Evolutionary conservation across 2,888 invertebrate genomes (phyloP), one percentile per base, ranked within the genome.

Genomic region (Amblyjoppa fuscipennis): DNA sequence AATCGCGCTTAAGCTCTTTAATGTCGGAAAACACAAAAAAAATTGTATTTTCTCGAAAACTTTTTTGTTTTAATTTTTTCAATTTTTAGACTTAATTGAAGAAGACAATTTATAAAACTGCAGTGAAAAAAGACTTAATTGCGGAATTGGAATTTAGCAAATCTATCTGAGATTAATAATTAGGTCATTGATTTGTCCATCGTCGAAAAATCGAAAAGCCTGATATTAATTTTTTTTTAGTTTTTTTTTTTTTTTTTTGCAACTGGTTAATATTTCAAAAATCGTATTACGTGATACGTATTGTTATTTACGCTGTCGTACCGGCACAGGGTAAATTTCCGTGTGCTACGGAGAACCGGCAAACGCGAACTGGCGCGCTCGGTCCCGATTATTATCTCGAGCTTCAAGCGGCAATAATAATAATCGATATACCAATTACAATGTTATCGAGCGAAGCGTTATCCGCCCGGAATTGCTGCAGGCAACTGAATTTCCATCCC

Each of bases 391-490:
- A 49, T 69, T 75, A 66, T 64, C 64, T 11, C 11, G 25, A 11
- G 59, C 13, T 45, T 45, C 45, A 13, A 41, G 61, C 45, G 59
- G 45, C 45, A 74, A 74, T 59, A 41, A 59, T 59, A 73, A 89
- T 90, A 90, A 90, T 86, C 87, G 89, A 90, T 91, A 89, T 87
- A 87, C 87, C 89, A 89, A 89, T 91, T 90, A 89, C 86, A 89
- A 89, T 83, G 87, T 88, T 90, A 91, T 90, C 88, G 83, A 87
- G 74, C 86, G 45, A 49, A 61, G 61, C 61, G 45, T 73, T 56
- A 59, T 59, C 73, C 61, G 49, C 31, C 20, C 68, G 31, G 20
- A 59, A 77, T 69, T 31, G 66, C 74, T 45, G 61, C 61, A 49
- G 74, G 74, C 74, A 31, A n/a, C 45, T 64, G 45, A 64, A 75